Base-by-base conservation (phyloP, 2,797 vertebrate species). In the Gymnoscopelus braueri region DNA sequence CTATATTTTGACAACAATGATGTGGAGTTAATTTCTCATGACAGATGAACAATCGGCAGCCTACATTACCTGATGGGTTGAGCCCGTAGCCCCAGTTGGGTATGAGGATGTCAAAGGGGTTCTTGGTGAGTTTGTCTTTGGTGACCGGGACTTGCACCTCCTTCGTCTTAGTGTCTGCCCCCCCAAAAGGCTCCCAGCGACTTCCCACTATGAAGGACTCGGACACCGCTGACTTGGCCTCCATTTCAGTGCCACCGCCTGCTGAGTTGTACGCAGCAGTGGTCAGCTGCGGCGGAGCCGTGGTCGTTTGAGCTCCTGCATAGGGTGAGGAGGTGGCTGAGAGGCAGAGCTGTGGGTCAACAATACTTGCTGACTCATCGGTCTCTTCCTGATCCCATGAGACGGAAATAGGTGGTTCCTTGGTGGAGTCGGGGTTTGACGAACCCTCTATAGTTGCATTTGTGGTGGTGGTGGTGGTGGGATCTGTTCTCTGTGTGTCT, bases 51-150 rank as follows among this genome's bases (percentile, higher is more conserved):
- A 70, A 15, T 3, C n/a, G 24, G 65, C 13, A 71, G 65, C 50
- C 73, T 62, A 72, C 90, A 1, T 44, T 89, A 95, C 94, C 94
- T 91, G 92, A 83, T 47, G 88, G 83, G 61, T 81, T 69, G 49
- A 90, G 78, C 50, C 75, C 85, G 26, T 89, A 89, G 49, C 84
- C 78, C 87, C 87, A 88, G 76, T 75, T 86, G 64, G 89, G 83
- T 12, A 73, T 57, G 1, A 88, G 48, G 3, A 87, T 63, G 19
- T 75, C 87, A 48, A 88, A 87, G 1, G 79, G 82, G 71, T 88
- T 87, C 74, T 44, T 82, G 9, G 71, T 79, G 64, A 84, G 78
- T 15, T 23, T 78, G 60, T 81, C 84, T 5, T 76, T 69, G 1
- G 74, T 75, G 57, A 47, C 53, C 0, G 67, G 15, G 4, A 80